Percentiles rank a stretch among this genome's conserved stretches.
These are phyloP conservation scores for Ovibos moschatus DNA, from an alignment of 2,113 vertebrate genomes.

Conservation along the genomic window DNA sequence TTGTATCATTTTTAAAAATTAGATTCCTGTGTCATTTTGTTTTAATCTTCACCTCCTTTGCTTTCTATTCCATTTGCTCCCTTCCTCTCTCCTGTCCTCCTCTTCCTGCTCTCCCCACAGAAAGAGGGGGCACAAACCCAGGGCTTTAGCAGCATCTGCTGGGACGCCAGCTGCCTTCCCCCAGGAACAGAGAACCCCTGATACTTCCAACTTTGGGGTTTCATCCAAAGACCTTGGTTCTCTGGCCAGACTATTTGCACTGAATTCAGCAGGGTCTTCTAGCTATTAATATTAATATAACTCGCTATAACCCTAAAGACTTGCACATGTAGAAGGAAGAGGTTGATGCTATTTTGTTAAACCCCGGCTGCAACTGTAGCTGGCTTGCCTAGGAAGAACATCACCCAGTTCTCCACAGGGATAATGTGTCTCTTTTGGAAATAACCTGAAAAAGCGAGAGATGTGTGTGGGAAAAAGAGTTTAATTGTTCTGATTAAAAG, in stretches of 20 bases:
- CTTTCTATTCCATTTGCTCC: background rate
- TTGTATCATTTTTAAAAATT: background rate
- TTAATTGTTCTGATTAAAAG: background rate
- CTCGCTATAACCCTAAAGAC: background rate
- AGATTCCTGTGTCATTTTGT: background rate
- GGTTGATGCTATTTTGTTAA: background rate
- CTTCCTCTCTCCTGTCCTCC: background rate
- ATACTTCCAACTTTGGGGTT: conserved; percentile 72
- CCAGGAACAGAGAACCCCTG: conserved; percentile 50
- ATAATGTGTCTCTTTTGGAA: background rate
- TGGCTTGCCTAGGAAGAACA: background rate
- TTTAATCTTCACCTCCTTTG: background rate
- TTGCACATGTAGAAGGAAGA: background rate
- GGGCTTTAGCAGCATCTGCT: conserved; percentile 54
- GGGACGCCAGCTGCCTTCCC: conserved; percentile 56
- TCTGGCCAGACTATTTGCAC: conserved; percentile 77
- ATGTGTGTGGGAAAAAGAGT: fast-evolving
- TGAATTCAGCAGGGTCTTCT: conserved; percentile 62
- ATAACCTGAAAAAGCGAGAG: background rate
- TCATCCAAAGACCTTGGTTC: conserved; percentile 70
- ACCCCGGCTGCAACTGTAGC: background rate
- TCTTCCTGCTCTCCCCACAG: background rate
- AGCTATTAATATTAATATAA: conserved; percentile 56
- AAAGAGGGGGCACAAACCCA: background rate
- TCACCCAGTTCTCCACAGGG: background rate